Conservation (phyloP, 2,797 vertebrate genomes). For the Sphaeramia orbicularis region DNA sequence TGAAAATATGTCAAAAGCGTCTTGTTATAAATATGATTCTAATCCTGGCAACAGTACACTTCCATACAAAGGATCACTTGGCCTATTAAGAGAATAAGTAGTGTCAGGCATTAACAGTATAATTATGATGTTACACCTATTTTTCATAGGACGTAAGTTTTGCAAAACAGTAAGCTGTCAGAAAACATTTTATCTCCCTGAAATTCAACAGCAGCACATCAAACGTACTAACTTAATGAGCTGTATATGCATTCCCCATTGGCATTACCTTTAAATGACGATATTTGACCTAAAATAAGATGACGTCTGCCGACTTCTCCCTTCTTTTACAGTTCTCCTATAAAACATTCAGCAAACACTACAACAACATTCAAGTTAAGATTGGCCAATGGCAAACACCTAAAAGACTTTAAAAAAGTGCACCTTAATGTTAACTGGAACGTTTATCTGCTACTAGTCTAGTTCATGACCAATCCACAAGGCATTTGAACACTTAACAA, state of each 20-base stretch:
- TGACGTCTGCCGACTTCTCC: background rate
- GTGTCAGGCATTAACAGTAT: constrained; percentile 13
- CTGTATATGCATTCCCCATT: background rate
- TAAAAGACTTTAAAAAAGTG: constrained; percentile 4
- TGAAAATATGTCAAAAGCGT: no score
- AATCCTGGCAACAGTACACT: no score
- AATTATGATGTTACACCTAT: constrained; percentile 15
- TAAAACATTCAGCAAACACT: constrained; percentile 5
- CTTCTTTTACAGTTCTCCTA: background rate
- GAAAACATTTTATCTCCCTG: constrained; percentile 52
- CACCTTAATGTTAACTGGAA: constrained; percentile 6
- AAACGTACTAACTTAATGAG: background rate
- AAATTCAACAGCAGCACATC: constrained; percentile 35
- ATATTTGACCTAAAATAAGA: constrained; percentile 7
- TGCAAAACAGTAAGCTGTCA: constrained; percentile 29
- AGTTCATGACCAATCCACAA: constrained; percentile 33
- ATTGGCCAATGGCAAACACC: background rate
- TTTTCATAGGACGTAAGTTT: constrained; percentile 27
- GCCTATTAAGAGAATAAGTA: constrained; percentile 18
- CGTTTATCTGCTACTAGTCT: constrained; percentile 5
- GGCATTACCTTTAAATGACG: constrained; percentile 5
- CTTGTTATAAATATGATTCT: no score
- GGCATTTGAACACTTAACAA: constrained; percentile 45
- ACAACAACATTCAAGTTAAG: constrained; percentile 24
- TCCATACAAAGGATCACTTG: constrained; percentile 36